Conservation (phyloP, 1,140 invertebrate species). For the Brachionus angularis region DNA sequence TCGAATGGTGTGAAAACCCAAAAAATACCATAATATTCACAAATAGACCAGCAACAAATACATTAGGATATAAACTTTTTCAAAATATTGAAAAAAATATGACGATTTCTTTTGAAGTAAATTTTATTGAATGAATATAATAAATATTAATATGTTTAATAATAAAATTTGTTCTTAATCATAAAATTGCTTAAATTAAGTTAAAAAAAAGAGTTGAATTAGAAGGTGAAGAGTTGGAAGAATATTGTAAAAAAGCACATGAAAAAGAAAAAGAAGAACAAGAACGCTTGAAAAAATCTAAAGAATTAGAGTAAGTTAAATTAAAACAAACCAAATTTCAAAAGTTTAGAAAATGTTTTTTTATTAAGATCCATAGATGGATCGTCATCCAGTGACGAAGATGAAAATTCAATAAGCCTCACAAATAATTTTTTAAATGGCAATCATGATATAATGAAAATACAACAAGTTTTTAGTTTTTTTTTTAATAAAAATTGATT, state of each 20-base stretch:
- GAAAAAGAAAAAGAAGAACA: conserved; percentile 56
- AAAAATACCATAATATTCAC: conserved; percentile 95
- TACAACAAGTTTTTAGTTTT: background rate
- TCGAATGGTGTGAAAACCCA: conserved; percentile 84
- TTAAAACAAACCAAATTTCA: too few species aligned
- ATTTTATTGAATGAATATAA: background rate
- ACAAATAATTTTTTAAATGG: background rate
- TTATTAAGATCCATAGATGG: conserved; percentile 28
- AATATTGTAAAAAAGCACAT: conserved; percentile 65
- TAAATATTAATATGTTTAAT: background rate
- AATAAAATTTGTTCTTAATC: background rate
- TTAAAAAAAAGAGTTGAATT: conserved; percentile 65
- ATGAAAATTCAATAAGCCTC: background rate
- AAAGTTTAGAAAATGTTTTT: background rate
- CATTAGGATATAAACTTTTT: conserved; percentile 77
- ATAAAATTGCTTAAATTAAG: conserved; percentile 47
- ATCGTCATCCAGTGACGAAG: conserved; percentile 28
- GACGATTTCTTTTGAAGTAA: background rate
- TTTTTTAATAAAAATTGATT: background rate
- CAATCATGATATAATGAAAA: conserved; percentile 43
- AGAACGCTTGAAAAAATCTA: conserved; percentile 52
- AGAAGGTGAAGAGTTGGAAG: conserved; percentile 85
- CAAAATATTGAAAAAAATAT: conserved; percentile 68
- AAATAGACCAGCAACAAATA: conserved; percentile 65
- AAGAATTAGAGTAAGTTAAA: conserved; percentile 26